Percentiles rank a stretch among this genome's conserved stretches.
Evolutionary conservation across 92 coral and sea anemone species (phyloP).

Genomic region (Phenganax stokvisi): DNA sequence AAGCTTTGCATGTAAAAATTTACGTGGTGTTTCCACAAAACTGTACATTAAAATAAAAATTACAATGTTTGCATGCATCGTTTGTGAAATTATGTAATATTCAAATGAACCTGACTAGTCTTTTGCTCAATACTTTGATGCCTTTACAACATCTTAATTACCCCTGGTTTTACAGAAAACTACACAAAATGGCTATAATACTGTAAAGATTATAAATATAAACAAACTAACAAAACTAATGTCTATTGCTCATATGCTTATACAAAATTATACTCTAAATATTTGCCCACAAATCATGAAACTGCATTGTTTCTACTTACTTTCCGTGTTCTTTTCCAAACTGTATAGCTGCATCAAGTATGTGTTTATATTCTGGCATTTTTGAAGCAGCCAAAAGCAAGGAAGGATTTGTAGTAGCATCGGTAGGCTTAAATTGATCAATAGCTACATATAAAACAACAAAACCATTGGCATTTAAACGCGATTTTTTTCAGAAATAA

Average conservation of each 20-base stretch:
- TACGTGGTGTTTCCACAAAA: too few relatives aligned
- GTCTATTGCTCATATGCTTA: background rate
- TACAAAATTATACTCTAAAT: background rate
- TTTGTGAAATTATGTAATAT: conserved; percentile 25
- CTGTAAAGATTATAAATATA: background rate
- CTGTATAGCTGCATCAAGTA: conserved; percentile 80
- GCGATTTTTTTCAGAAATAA: background rate
- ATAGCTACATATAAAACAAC: conserved; percentile 56
- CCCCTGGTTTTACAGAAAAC: background rate
- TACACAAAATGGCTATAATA: background rate
- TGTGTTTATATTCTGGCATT: conserved; percentile 76
- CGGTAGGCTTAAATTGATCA: conserved; percentile 88
- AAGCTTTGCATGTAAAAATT: too few relatives aligned
- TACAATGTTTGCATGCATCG: background rate
- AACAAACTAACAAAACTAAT: background rate
- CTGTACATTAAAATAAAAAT: too few relatives aligned
- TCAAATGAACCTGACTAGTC: conserved; percentile 1
- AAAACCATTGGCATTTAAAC: conserved; percentile 8
- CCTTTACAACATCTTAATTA: background rate
- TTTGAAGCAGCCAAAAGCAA: conserved; percentile 84
- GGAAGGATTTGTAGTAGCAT: conserved; percentile 95
- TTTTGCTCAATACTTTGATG: background rate
- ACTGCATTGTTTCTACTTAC: conserved; percentile 39
- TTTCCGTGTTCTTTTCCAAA: conserved; percentile 78
- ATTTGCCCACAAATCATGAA: background rate